A percentile compares a stretch with the other conserved stretches of the same genome.
Conservation (phyloP, 2,113 vertebrate species). For the Zosterops lateralis region DNA sequence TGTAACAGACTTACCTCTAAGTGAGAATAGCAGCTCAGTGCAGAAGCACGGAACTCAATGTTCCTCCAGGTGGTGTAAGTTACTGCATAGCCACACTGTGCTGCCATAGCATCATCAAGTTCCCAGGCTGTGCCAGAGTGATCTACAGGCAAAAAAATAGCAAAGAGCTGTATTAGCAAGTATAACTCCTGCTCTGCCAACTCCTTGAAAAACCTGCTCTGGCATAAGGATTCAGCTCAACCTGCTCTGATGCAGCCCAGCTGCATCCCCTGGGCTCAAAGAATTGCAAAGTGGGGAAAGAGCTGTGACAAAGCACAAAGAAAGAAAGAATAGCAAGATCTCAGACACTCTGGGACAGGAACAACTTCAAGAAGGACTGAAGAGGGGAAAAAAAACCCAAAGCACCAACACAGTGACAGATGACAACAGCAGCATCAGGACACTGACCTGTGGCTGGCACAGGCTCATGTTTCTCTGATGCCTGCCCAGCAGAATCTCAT, state of each 20-base stretch:
- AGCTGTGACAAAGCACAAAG: neutral
- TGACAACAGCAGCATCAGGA: neutral
- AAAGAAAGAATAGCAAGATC: neutral
- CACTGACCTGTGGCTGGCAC: neutral
- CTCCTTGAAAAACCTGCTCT: neutral
- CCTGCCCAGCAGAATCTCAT: neutral
- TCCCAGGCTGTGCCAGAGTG: conserved; percentile 26
- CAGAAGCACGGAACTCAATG: conserved; percentile 33
- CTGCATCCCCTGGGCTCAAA: neutral
- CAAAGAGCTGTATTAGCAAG: neutral
- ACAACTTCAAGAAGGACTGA: neutral
- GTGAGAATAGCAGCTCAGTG: conserved; percentile 45
- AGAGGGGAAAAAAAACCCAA: neutral
- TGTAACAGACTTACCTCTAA: neutral
- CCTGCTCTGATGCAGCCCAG: neutral
- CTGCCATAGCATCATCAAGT: conserved; percentile 9
- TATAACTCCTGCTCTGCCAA: neutral
- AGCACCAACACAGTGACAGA: neutral
- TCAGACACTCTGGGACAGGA: neutral
- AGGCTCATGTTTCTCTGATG: neutral
- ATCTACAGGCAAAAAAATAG: conserved; percentile 17
- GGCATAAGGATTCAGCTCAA: neutral
- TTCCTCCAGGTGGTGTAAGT: neutral
- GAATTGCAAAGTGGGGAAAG: neutral
- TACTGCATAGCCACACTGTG: conserved; percentile 44